Percentiles rank a stretch among this genome's conserved stretches.
phyloP scores from a whole-genome alignment of 2,113 vertebrate species.

The Probosciger aterrimus region DNA sequence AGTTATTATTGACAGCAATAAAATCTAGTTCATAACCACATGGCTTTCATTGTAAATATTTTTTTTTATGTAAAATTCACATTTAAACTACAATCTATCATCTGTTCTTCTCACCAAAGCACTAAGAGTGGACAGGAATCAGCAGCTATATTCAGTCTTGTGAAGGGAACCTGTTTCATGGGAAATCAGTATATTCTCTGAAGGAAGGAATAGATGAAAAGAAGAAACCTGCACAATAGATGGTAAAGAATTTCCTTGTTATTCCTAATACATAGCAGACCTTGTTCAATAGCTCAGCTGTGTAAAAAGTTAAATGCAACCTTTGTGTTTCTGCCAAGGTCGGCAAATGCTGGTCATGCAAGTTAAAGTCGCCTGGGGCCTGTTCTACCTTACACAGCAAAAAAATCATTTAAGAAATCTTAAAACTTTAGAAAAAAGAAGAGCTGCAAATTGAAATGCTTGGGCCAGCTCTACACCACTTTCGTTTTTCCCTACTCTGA shows the following conservation, averaged over 20 bases:
- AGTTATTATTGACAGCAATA: neutral
- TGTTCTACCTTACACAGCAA: slow-evolving; percentile 30
- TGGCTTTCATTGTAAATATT: neutral
- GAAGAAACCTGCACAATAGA: neutral
- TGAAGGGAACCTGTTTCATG: neutral
- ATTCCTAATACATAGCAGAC: neutral
- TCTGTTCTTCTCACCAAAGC: neutral
- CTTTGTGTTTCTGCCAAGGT: slow-evolving; percentile 60
- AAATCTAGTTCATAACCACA: neutral
- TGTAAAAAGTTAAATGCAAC: slow-evolving; percentile 43
- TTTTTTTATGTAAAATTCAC: neutral
- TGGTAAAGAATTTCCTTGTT: neutral
- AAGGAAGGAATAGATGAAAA: neutral
- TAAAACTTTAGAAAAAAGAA: neutral
- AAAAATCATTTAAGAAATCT: neutral
- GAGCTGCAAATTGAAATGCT: neutral
- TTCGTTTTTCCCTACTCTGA: neutral
- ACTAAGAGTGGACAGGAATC: neutral
- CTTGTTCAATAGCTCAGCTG: neutral
- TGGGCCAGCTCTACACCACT: neutral
- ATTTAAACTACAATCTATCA: neutral
- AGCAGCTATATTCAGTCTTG: neutral
- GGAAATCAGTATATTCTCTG: neutral
- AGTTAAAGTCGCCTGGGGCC: slow-evolving; percentile 30
- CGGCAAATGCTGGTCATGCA: neutral